Base-by-base conservation (phyloP, 92 coral and sea anemone genomes). In the Epizoanthus ramosus region DNA sequence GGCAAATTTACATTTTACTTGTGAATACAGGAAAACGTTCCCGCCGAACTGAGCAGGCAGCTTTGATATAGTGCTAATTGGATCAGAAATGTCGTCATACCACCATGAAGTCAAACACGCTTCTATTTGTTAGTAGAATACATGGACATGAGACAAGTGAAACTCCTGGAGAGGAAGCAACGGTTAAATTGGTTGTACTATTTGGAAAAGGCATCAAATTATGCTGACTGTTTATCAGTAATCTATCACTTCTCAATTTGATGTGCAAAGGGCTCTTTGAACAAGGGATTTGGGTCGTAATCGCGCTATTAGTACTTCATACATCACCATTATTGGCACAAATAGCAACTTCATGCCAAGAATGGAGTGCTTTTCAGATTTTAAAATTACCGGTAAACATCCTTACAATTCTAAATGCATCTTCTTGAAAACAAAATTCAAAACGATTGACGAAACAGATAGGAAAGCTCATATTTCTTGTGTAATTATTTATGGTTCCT, bases 71-170 rank as follows among this genome's bases (percentile, higher is more conserved):
- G 59, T 43, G 71, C 7, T 77, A 77, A 77, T 39, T 77, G 82
- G 71, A 77, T 77, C 82, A 39, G 5, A 63, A 77, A 77, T 60
- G 70, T 41, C 82, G 39, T 69, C 14, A 68, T 61, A 68, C 28
- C 66, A 63, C 68, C 5, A 12, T 28, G 3, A 43, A 37, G 16
- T 56, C 75, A 17, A 21, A 19, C 52, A 31, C 15, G 35, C 23
- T 31, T 31, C 13, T 31, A 17, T 39, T 21, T 9, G 21, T 56
- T 35, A 19, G 10, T 23, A 21, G 9, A 60, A 41, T 22, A 39
- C 9, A 6, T 23, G 9, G 5, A 13, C 5, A 63, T 22, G 68
- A 3, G 35, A 63, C 68, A 63, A 23, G 68, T 22, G 28, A 25
- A 24, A 12, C 6, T 13, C 43, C 43, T 37, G 2, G 54, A 50